Evolutionary conservation across 2,888 invertebrate species (phyloP).

Genomic region (Amiota communis): DNA sequence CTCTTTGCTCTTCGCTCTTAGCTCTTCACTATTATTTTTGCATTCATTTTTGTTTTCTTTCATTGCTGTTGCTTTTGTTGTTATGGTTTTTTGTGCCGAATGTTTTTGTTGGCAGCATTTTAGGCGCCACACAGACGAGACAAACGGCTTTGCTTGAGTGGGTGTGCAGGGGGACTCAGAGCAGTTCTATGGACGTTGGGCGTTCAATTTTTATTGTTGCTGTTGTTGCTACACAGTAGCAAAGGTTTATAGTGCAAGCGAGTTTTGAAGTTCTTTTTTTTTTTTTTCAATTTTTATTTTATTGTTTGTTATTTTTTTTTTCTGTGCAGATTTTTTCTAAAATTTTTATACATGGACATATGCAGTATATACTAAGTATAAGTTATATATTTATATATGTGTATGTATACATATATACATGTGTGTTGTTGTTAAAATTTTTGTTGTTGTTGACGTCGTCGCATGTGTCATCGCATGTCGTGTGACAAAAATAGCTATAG

Average conservation of each 20-base stretch:
- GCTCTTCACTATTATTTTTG: background rate
- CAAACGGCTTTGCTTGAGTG: conserved; percentile 43
- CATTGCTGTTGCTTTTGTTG: conserved; percentile 43
- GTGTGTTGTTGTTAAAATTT: background rate
- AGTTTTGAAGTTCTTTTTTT: conserved; percentile 39
- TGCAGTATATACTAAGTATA: background rate
- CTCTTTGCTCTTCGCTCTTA: background rate
- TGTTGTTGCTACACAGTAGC: conserved; percentile 15
- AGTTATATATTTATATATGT: conserved; percentile 14
- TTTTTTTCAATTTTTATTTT: conserved; percentile 19
- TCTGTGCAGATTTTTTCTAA: conserved; percentile 33
- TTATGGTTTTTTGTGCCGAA: conserved; percentile 57
- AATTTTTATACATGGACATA: conserved; percentile 6
- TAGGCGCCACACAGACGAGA: conserved; percentile 66
- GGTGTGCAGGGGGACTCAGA: conserved; percentile 15
- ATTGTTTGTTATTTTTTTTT: background rate
- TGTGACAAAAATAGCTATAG: conserved; percentile 58
- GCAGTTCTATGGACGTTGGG: background rate
- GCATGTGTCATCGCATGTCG: conserved; percentile 38
- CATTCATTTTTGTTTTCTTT: background rate
- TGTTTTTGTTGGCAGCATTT: conserved; percentile 64
- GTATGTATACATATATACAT: conserved; percentile 51
- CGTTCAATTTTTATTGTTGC: conserved; percentile 25
- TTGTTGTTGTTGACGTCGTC: conserved; percentile 25
- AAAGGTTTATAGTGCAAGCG: conserved; percentile 8